These are phyloP conservation scores for Heliconius nattereri DNA, from an alignment of 1,140 invertebrate genomes.

Conservation along the genomic window DNA sequence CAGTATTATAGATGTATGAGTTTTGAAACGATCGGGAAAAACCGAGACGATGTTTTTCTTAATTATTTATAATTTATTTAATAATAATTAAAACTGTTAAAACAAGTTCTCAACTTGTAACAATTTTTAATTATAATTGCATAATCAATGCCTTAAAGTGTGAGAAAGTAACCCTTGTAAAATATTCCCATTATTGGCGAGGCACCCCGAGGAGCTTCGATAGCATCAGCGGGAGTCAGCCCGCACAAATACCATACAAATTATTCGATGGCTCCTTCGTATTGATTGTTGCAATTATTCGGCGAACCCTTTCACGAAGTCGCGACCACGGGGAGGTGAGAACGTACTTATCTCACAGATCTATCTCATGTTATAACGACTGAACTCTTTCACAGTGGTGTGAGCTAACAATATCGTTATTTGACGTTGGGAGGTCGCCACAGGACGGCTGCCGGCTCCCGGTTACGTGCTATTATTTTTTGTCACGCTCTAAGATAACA, in stretches of 20 bases:
- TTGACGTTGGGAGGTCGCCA: constrained; percentile 55
- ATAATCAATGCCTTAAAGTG: constrained; percentile 59
- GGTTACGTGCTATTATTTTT: constrained; percentile 68
- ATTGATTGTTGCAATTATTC: constrained; percentile 81
- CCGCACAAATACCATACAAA: constrained; percentile 81
- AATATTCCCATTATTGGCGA: constrained; percentile 60
- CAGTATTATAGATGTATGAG: too few relatives aligned
- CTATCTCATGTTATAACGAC: constrained; percentile 56
- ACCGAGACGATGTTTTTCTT: not conserved
- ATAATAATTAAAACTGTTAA: not conserved
- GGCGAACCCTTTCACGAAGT: constrained; percentile 70
- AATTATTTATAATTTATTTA: not conserved
- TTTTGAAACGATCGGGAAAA: too few relatives aligned
- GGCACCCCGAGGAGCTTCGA: constrained; percentile 69
- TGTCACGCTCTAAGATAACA: constrained; percentile 64
- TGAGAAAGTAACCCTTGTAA: constrained; percentile 71
- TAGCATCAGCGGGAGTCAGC: constrained; percentile 77
- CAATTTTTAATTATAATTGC: constrained; percentile 33
- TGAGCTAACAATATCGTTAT: constrained; percentile 58
- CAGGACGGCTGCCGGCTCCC: constrained; percentile 55
- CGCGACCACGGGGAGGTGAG: constrained; percentile 75
- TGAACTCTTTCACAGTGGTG: constrained; percentile 73
- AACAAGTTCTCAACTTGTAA: constrained; percentile 9
- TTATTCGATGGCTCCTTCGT: constrained; percentile 76
- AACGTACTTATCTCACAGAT: constrained; percentile 70